phyloP scores from a whole-genome alignment of 2,797 vertebrate species.

The Steatocranus sp. region DNA sequence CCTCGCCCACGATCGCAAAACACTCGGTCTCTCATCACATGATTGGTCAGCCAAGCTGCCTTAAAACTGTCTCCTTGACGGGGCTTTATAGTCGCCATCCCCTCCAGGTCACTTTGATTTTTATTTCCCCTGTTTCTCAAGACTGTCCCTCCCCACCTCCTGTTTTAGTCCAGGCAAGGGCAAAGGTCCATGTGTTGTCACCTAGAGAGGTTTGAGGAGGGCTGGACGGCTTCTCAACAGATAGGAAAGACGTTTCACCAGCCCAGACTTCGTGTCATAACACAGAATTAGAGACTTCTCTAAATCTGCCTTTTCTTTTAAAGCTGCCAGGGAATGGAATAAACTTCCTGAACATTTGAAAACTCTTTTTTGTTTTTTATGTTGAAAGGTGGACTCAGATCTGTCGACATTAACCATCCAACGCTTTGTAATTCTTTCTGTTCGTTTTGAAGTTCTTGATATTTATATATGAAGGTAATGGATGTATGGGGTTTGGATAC shows the following conservation, averaged over 20 bases:
- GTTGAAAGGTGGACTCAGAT: background rate
- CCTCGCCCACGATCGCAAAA: background rate
- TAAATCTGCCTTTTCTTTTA: background rate
- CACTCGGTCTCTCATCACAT: background rate
- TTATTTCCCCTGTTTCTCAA: background rate
- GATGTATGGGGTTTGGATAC: background rate
- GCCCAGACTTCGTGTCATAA: background rate
- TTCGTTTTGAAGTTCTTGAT: background rate
- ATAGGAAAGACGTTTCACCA: background rate
- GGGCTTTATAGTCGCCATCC: constrained; percentile 13
- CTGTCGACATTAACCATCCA: background rate
- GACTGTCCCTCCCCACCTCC: background rate
- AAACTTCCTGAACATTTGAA: background rate
- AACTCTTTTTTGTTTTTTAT: background rate
- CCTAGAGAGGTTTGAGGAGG: background rate
- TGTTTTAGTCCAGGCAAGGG: constrained; percentile 9
- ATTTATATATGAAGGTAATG: background rate
- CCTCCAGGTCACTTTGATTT: constrained; percentile 4
- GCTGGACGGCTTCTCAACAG: background rate
- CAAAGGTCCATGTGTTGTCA: constrained; percentile 36
- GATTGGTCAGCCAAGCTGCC: constrained; percentile 4
- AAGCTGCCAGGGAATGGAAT: background rate
- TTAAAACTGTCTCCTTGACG: constrained; percentile 23
- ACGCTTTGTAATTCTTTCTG: background rate
- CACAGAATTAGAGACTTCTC: background rate